Conservation (phyloP, 2,113 vertebrate species). For the Cyphomyrus discorhynchus region DNA sequence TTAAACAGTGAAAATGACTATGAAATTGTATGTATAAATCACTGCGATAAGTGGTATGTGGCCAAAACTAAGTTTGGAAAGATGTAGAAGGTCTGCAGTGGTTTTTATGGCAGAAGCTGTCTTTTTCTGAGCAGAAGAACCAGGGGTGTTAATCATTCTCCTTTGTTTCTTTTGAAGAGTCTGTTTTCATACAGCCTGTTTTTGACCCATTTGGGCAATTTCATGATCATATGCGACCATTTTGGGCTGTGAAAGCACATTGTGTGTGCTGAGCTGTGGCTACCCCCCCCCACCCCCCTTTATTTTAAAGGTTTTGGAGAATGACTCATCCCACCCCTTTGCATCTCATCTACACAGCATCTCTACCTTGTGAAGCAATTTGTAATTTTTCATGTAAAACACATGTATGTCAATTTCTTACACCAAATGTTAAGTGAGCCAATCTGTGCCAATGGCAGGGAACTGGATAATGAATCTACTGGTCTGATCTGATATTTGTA, state of each 20-base stretch:
- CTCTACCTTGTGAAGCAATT: background rate
- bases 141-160: background rate
- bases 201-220: background rate
- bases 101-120: background rate
- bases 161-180: background rate
- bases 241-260: background rate
- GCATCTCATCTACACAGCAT: background rate
- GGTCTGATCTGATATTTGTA: background rate
- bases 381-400: background rate
- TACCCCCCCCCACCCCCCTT: background rate
- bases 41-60: conserved; percentile 4
- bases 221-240: background rate
- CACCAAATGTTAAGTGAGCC: background rate
- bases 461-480: background rate
- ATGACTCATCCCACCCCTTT: background rate
- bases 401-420: background rate
- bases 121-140: background rate
- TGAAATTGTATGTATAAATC: conserved; percentile 16
- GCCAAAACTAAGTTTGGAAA: background rate
- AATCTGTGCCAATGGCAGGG: background rate
- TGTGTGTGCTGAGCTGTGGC: background rate
- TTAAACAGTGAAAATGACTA: conserved; percentile 3
- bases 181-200: background rate
- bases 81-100: background rate
- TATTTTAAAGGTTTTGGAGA: background rate